A percentile compares a stretch with the other conserved stretches of the same genome.
These are phyloP conservation scores for Orchestia grillus DNA, from an alignment of 1,140 invertebrate species.

Conservation along the genomic window DNA sequence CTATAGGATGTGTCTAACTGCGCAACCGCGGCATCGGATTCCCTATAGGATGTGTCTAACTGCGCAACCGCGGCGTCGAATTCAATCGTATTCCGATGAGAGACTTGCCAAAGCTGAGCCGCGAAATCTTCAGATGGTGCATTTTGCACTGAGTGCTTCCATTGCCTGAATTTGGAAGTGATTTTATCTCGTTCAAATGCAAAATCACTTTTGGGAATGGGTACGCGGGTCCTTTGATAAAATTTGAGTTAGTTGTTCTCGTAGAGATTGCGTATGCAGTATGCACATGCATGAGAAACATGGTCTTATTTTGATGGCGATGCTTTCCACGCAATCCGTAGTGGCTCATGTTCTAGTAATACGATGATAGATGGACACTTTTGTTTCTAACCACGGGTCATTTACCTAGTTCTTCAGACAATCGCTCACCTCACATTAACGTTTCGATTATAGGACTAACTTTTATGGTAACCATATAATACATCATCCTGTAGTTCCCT, in stretches of 20 bases:
- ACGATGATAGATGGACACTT: background rate
- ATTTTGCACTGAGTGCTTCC: background rate
- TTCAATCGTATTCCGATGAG: slow-evolving; percentile 43
- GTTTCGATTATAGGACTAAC: too few relatives aligned
- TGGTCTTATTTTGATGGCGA: background rate
- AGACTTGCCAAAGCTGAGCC: background rate
- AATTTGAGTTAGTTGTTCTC: background rate
- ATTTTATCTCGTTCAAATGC: background rate
- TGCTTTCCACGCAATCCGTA: background rate
- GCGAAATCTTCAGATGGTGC: background rate
- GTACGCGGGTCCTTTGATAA: background rate
- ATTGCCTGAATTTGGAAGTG: background rate
- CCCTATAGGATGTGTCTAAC: slow-evolving; percentile 29
- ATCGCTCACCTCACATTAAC: too few relatives aligned
- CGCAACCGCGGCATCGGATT: slow-evolving; percentile 26
- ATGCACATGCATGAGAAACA: background rate
- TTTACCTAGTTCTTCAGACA: background rate
- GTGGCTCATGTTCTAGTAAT: background rate
- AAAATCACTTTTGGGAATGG: background rate
- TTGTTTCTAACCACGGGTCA: background rate
- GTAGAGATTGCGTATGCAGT: background rate
- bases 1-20: slow-evolving; percentile 34
- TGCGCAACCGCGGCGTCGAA: slow-evolving; percentile 12
- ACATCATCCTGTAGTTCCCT: too few relatives aligned
- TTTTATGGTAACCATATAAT: too few relatives aligned